Base-by-base conservation (phyloP, 2,797 vertebrate species). In the Babyrousa celebensis region DNA sequence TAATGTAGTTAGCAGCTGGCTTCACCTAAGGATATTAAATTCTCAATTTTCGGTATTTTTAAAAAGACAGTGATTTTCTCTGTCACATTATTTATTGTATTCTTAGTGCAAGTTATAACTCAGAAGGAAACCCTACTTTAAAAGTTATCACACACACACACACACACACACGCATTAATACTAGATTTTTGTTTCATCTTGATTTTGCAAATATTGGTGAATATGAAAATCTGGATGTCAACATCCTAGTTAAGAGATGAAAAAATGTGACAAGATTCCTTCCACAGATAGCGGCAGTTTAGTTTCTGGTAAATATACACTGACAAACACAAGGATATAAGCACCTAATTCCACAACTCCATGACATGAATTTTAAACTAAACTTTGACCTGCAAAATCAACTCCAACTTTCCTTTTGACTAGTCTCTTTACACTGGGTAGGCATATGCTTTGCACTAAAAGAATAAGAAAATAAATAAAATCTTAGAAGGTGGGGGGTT, bases 11-110 rank as follows among this genome's bases (percentile, higher is more conserved):
- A 95, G 25, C 82, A 98, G 92, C 96, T 97, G 96, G 96, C 97
- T 98, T 98, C 97, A 98, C 98, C 97, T 97, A 97, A 91, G 96
- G 96, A 97, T 87, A 97, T 94, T 88, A 97, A 97, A 97, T 98
- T 98, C 96, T 98, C 95, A 80, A 96, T 98, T 98, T 98, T 97
- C 96, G 97, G 95, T 98, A 96, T 70, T 97, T 98, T 98, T 95
- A 80, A 93, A 95, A 95, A 98, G 97, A 98, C 97, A 98, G 97
- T 96, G 85, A 56, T 56, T 95, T 95, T 97, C 93, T 98, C 97
- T 98, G 96, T 98, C 97, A 94, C 89, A 84, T 92, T 71, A 97
- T 52, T 78, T 89, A 96, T 97, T 97, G 91, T 94, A 83, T 94
- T 98, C 97, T 97, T 97, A 78, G 72, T 72, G 72, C 87, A 97